phyloP scores from a whole-genome alignment of 2,888 invertebrate species.

The Odontocerum albicorne region DNA sequence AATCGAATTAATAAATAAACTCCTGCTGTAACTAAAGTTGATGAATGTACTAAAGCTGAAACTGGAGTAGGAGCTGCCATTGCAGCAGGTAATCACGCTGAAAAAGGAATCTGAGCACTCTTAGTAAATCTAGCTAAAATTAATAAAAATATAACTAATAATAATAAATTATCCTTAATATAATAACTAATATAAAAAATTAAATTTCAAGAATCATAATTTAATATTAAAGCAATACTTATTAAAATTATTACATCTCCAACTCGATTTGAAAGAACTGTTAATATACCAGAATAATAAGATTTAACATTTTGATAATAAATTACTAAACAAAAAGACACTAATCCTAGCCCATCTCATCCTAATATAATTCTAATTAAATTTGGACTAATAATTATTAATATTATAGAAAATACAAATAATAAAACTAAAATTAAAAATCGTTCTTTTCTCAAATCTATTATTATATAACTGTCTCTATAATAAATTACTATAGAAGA shows the following conservation, averaged over 20 bases:
- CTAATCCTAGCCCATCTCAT: conserved; percentile 72
- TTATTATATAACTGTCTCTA: conserved; percentile 63
- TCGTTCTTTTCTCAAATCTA: conserved; percentile 60
- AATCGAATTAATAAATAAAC: conserved; percentile 75
- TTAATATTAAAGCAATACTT: conserved; percentile 59
- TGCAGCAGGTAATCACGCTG: conserved; percentile 72
- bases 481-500: conserved; percentile 66
- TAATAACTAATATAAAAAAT: conserved; percentile 57
- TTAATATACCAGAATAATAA: conserved; percentile 71
- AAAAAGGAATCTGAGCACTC: conserved; percentile 82
- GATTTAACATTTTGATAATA: conserved; percentile 70
- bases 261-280: conserved; percentile 71
- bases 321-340: conserved; percentile 73
- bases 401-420: conserved; percentile 68
- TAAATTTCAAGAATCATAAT: conserved; percentile 59
- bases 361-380: conserved; percentile 71
- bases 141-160: too few relatives aligned
- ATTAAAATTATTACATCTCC: conserved; percentile 70
- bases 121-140: conserved; percentile 68
- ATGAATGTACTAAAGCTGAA: conserved; percentile 77
- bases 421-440: conserved; percentile 67
- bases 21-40: conserved; percentile 76
- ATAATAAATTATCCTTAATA: too few relatives aligned
- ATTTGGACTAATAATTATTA: conserved; percentile 70
- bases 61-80: conserved; percentile 78